Conservation (phyloP, 2,888 invertebrate species). For the Patella caerulea region DNA sequence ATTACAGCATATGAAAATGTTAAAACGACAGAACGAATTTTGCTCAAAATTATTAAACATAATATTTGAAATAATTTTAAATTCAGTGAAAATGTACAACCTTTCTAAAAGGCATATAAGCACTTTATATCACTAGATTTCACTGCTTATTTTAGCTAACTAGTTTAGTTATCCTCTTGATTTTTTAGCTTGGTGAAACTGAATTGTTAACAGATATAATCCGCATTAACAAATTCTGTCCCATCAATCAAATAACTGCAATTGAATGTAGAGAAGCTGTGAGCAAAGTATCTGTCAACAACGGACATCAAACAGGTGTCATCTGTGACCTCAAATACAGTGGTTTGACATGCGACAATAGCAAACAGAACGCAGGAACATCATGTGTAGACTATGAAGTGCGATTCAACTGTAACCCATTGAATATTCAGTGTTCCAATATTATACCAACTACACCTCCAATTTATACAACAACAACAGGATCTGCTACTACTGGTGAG, state of each 20-base stretch:
- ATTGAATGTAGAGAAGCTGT: slow-evolving; percentile 52
- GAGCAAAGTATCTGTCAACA: slow-evolving; percentile 30
- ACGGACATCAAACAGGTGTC: slow-evolving; percentile 24
- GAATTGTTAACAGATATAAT: slow-evolving; percentile 56
- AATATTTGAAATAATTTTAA: no score
- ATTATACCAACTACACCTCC: slow-evolving; percentile 16
- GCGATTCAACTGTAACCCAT: slow-evolving; percentile 39
- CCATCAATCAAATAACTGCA: slow-evolving; percentile 54
- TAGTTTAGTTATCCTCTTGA: no score
- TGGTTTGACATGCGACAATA: slow-evolving; percentile 35
- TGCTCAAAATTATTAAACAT: no score
- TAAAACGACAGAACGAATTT: no score
- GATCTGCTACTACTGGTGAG: neutral
- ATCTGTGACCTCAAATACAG: slow-evolving; percentile 37
- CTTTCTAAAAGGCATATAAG: no score
- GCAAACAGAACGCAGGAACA: slow-evolving; percentile 23
- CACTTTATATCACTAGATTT: no score
- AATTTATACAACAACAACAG: slow-evolving; percentile 5
- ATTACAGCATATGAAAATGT: no score
- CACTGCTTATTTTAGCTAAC: no score
- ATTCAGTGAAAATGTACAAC: no score
- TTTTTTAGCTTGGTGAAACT: slow-evolving; percentile 52
- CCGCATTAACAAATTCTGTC: slow-evolving; percentile 47
- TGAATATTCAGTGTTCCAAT: slow-evolving; percentile 23
- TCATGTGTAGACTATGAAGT: slow-evolving; percentile 42